A percentile compares a stretch with the other conserved stretches of the same genome.
These are phyloP conservation scores for Shargacucullia verbasci DNA, from an alignment of 2,888 invertebrate genomes.

Conservation along the genomic window DNA sequence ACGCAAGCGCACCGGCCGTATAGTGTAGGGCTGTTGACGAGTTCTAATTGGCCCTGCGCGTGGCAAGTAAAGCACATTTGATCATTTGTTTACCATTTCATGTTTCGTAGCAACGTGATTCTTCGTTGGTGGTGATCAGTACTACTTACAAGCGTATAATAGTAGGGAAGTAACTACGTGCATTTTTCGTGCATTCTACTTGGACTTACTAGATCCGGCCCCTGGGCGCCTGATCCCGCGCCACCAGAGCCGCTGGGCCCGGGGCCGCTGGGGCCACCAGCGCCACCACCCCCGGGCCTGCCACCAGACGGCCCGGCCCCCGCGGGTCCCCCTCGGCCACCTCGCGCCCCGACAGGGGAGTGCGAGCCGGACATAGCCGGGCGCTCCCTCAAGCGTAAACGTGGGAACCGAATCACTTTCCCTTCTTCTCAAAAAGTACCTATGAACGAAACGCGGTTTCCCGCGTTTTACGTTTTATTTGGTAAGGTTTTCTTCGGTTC, in stretches of 20 bases:
- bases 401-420: not conserved
- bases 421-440: slow-evolving; percentile 23
- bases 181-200: slow-evolving; percentile 5
- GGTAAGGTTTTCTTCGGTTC: slow-evolving; percentile 48
- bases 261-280: slow-evolving; percentile 53
- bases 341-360: slow-evolving; percentile 61
- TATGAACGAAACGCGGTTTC: slow-evolving; percentile 8
- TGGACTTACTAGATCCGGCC: slow-evolving; percentile 32
- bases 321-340: not conserved
- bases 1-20: no score
- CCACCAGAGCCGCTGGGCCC: slow-evolving; percentile 38
- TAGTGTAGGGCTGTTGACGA: not conserved
- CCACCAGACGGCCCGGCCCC: slow-evolving; percentile 20
- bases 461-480: not conserved
- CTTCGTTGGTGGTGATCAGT: not conserved
- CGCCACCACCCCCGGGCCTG: slow-evolving; percentile 25
- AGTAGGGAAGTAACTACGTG: slow-evolving; percentile 4
- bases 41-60: not conserved
- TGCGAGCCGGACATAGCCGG: slow-evolving; percentile 44
- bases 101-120: slow-evolving; percentile 1
- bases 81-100: not conserved
- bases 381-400: slow-evolving; percentile 2
- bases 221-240: not conserved
- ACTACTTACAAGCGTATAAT: not conserved
- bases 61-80: not conserved